Conservation (phyloP, 1,140 invertebrate genomes). For the Wiebesia pumilae region DNA sequence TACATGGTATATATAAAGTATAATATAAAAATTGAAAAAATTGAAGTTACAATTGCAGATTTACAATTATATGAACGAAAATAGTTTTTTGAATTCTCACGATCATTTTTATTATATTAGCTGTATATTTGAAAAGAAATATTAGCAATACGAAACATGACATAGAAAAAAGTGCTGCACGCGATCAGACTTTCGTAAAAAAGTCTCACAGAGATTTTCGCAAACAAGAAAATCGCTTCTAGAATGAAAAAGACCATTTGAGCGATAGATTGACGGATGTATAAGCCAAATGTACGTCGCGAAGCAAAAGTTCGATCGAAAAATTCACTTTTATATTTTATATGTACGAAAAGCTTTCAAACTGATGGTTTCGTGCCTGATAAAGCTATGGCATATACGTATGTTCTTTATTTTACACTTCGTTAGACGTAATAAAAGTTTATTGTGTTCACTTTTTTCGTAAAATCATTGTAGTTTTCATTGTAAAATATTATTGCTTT, state of each 20-base stretch:
- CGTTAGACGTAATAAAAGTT: conserved; percentile 41
- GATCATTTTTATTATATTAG: conserved; percentile 5
- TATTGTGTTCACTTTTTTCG: conserved; percentile 21
- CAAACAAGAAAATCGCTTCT: conserved; percentile 46
- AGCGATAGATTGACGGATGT: conserved; percentile 50
- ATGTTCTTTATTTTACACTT: conserved; percentile 35
- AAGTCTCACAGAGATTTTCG: conserved; percentile 41
- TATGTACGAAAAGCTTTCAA: conserved; percentile 47
- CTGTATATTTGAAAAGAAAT: background rate
- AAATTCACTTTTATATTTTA: conserved; percentile 49
- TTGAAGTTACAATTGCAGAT: background rate
- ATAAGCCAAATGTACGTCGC: conserved; percentile 43
- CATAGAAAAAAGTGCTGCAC: conserved; percentile 19
- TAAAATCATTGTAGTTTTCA: background rate
- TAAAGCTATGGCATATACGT: conserved; percentile 29
- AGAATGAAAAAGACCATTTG: conserved; percentile 45
- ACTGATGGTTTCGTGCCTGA: conserved; percentile 47
- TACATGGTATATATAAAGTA: background rate
- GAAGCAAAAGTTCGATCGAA: conserved; percentile 46
- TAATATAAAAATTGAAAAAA: background rate
- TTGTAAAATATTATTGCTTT: background rate
- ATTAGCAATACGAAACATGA: conserved; percentile 41
- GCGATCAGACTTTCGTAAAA: conserved; percentile 38
- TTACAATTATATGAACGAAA: background rate
- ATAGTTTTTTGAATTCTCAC: background rate